phyloP scores from a whole-genome alignment of 2,888 invertebrate species.

The Drosophila bunnanda region DNA sequence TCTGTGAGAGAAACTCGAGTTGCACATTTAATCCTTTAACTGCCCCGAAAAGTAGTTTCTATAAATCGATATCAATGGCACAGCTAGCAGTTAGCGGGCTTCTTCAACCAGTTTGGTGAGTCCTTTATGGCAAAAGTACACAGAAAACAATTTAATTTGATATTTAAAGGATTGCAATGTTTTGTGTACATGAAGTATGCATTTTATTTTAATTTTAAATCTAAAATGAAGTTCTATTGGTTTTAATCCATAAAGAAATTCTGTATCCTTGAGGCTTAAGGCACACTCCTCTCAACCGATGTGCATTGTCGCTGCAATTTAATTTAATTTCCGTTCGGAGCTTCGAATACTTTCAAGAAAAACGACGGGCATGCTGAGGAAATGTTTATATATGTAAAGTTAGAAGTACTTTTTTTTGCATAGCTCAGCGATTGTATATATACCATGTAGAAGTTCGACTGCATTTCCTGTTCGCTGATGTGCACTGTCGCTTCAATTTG shows the following conservation, averaged over 20 bases:
- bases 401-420: slow-evolving; percentile 15
- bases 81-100: slow-evolving; percentile 18
- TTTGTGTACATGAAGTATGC: background rate
- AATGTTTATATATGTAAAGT: background rate
- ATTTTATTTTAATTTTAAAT: background rate
- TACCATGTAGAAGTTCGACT: slow-evolving; percentile 5
- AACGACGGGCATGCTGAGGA: background rate
- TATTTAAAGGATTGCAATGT: background rate
- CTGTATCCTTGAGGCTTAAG: background rate
- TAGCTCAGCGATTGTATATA: slow-evolving; percentile 1
- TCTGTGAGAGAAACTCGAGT: slow-evolving; percentile 3
- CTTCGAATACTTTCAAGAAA: slow-evolving; percentile 4
- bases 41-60: slow-evolving; percentile 18
- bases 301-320: slow-evolving; percentile 4
- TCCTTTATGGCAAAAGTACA: background rate
- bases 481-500: slow-evolving; percentile 34
- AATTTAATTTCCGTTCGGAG: slow-evolving; percentile 10
- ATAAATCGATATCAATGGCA: slow-evolving; percentile 31
- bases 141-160: background rate
- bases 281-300: background rate
- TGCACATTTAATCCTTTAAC: slow-evolving; percentile 19
- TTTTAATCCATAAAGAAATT: background rate
- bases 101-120: slow-evolving; percentile 1
- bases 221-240: no score
- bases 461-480: slow-evolving; percentile 14